phyloP scores from a whole-genome alignment of 2,797 vertebrate species.

The Lithobates sylvaticus region DNA sequence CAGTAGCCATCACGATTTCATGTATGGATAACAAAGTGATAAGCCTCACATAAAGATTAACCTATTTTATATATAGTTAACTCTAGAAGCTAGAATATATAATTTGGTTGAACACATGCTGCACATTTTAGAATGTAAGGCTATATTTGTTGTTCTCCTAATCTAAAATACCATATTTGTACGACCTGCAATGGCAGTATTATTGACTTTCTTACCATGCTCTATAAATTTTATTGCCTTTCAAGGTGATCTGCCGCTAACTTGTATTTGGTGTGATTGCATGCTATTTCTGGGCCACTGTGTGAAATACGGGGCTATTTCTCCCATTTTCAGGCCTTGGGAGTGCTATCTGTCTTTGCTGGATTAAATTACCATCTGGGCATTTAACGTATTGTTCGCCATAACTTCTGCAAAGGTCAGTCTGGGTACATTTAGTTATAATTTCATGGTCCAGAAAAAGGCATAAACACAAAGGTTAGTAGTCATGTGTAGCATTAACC shows the following conservation, averaged over 20 bases:
- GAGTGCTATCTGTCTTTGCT: slow-evolving; percentile 50
- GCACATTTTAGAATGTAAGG: neutral
- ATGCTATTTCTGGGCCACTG: slow-evolving; percentile 32
- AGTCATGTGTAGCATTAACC: slow-evolving; percentile 34
- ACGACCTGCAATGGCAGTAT: slow-evolving; percentile 17
- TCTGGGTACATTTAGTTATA: slow-evolving; percentile 49
- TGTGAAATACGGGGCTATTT: slow-evolving; percentile 59
- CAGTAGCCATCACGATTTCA: neutral
- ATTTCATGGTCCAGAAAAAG: slow-evolving; percentile 56
- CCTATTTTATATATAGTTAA: neutral
- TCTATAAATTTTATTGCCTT: slow-evolving; percentile 55
- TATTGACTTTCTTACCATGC: slow-evolving; percentile 54
- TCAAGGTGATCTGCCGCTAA: slow-evolving; percentile 52
- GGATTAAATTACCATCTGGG: slow-evolving; percentile 51
- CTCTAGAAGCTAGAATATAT: neutral
- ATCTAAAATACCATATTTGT: slow-evolving; percentile 9
- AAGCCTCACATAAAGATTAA: neutral
- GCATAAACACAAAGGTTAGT: slow-evolving; percentile 49
- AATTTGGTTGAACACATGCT: neutral
- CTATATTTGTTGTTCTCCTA: neutral
- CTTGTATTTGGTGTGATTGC: slow-evolving; percentile 50
- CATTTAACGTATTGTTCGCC: slow-evolving; percentile 53
- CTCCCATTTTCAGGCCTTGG: slow-evolving; percentile 53
- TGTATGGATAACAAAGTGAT: neutral
- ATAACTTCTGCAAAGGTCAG: slow-evolving; percentile 58